These are phyloP conservation scores for Pipistrellus nathusii DNA, from an alignment of 2,797 vertebrate species.

Conservation along the genomic window DNA sequence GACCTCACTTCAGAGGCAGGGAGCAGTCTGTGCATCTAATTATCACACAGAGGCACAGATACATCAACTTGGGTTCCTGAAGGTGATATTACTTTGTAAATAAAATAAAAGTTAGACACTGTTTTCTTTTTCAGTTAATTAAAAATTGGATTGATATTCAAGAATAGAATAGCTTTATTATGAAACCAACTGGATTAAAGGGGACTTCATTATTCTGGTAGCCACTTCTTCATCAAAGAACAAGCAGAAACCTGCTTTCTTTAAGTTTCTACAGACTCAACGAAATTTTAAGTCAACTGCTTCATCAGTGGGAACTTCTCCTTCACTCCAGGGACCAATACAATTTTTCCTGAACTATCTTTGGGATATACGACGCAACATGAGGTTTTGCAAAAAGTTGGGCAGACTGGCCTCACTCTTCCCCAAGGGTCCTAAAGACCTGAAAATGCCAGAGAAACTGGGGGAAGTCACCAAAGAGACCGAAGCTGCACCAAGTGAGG, in stretches of 20 bases:
- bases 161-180: background rate
- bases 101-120: background rate
- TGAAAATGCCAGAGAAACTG: background rate
- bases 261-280: background rate
- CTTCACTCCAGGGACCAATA: background rate
- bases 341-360: background rate
- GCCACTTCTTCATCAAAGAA: background rate
- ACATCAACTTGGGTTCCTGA: background rate
- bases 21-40: background rate
- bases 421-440: background rate
- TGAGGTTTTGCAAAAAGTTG: background rate
- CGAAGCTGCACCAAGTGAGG: fast-evolving
- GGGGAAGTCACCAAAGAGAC: background rate
- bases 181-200: background rate
- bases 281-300: background rate
- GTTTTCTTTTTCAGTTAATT: background rate
- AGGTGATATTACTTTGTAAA: background rate
- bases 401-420: background rate
- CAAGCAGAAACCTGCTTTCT: background rate
- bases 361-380: background rate
- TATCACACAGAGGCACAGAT: background rate
- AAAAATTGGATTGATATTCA: background rate
- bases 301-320: background rate
- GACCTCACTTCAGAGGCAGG: background rate
- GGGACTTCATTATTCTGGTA: fast-evolving